A percentile compares a stretch with the other conserved stretches of the same genome.
Evolutionary conservation across 1,140 invertebrate genomes (phyloP).

Genomic region (Anastatus disparis): DNA sequence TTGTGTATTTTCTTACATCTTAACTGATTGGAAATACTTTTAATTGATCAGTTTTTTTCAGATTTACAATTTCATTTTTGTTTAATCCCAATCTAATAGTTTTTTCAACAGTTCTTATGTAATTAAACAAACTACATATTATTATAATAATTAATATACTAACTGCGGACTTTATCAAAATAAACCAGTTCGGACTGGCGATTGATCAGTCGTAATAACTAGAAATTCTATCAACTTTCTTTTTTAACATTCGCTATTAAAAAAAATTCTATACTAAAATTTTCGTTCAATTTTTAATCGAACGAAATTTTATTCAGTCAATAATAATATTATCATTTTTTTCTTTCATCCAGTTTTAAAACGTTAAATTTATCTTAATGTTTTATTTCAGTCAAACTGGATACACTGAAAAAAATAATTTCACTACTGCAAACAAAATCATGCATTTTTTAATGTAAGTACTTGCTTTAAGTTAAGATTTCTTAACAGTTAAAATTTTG

Average conservation of each 20-base stretch:
- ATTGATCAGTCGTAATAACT: slow-evolving; percentile 2
- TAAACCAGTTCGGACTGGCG: not conserved
- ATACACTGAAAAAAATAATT: no score
- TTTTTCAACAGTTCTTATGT: not conserved
- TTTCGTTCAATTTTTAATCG: not conserved
- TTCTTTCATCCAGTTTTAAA: not conserved
- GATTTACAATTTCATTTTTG: not conserved
- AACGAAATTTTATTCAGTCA: slow-evolving; percentile 6
- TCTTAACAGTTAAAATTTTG: no score
- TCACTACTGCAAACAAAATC: no score
- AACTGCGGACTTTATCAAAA: not conserved
- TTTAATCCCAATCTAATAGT: not conserved
- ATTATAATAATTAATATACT: not conserved
- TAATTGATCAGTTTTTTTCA: not conserved
- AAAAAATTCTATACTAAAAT: not conserved
- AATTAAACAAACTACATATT: not conserved
- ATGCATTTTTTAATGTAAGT: no score
- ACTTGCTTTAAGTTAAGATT: no score
- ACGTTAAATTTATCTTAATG: not conserved
- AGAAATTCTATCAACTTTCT: not conserved
- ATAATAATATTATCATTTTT: slow-evolving; percentile 14
- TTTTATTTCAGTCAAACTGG: not conserved
- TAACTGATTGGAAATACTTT: not conserved
- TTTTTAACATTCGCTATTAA: no score
- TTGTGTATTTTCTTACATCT: slow-evolving; percentile 10